phyloP scores from a whole-genome alignment of 2,888 invertebrate genomes.

The Aspidiotus destructor region DNA sequence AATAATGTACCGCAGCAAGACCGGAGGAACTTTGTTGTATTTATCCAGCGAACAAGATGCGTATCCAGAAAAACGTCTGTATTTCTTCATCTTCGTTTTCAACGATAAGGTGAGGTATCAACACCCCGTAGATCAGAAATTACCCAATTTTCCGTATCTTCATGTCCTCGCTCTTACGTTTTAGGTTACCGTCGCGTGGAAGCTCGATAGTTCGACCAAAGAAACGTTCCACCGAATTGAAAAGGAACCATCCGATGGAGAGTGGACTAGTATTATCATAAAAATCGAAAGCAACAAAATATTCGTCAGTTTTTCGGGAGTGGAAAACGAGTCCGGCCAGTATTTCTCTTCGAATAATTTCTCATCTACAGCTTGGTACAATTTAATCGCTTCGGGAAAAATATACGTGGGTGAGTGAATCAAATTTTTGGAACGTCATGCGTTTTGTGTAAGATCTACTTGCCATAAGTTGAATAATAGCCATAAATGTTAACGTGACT shows the following conservation, averaged over 20 bases:
- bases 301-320: constrained; percentile 36
- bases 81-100: constrained; percentile 37
- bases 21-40: constrained; percentile 68
- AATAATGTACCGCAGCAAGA: constrained; percentile 55
- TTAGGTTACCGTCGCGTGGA: constrained; percentile 61
- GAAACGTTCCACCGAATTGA: constrained; percentile 48
- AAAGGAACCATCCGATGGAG: constrained; percentile 51
- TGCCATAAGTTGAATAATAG: too few relatives aligned
- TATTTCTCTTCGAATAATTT: constrained; percentile 37
- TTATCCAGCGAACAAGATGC: constrained; percentile 41
- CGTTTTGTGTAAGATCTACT: too few relatives aligned
- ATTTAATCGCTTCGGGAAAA: constrained; percentile 36
- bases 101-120: constrained; percentile 37
- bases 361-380: constrained; percentile 38
- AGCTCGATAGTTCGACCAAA: constrained; percentile 45
- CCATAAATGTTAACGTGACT: too few relatives aligned
- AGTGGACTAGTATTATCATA: constrained; percentile 57
- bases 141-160: neutral
- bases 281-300: constrained; percentile 44
- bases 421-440: neutral
- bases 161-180: neutral
- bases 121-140: neutral
- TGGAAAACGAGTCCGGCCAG: constrained; percentile 34
- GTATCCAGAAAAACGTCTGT: constrained; percentile 39
- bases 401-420: constrained; percentile 34